Evolutionary conservation across 2,113 vertebrate genomes (phyloP).

Genomic region (Amblyornis subalaris): DNA sequence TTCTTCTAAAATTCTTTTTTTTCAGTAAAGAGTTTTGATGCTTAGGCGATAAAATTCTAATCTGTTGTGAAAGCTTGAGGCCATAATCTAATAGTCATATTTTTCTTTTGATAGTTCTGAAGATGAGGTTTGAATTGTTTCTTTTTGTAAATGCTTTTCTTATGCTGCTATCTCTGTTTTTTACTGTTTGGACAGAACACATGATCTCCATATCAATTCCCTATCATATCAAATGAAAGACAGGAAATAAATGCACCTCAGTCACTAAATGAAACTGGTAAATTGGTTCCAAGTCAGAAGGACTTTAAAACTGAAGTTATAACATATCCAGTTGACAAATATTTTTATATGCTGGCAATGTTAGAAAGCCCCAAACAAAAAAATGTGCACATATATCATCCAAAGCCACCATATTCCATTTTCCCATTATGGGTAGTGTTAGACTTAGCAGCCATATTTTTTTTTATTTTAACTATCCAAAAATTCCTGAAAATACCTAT

Average conservation of each 20-base stretch:
- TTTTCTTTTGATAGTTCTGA: not conserved
- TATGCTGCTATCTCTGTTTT: not conserved
- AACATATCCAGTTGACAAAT: not conserved
- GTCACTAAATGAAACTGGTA: not conserved
- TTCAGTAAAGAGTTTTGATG: not conserved
- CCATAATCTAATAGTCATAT: not conserved
- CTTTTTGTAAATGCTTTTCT: not conserved
- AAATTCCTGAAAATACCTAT: not conserved
- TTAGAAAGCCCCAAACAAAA: not conserved
- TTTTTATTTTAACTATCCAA: not conserved
- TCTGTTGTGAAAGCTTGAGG: not conserved
- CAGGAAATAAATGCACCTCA: not conserved
- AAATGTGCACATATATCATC: fast-evolving
- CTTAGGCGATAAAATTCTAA: not conserved
- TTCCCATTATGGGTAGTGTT: not conserved
- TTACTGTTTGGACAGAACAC: not conserved
- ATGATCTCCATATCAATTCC: not conserved
- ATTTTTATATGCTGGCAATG: not conserved
- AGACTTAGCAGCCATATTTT: not conserved
- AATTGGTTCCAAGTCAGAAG: not conserved
- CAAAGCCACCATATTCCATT: not conserved
- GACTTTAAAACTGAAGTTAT: not conserved
- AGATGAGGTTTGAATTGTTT: not conserved
- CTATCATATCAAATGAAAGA: not conserved
- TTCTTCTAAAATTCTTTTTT: not conserved